These are phyloP conservation scores for Tachina grossa DNA, from an alignment of 2,888 invertebrate species.

Conservation along the genomic window DNA sequence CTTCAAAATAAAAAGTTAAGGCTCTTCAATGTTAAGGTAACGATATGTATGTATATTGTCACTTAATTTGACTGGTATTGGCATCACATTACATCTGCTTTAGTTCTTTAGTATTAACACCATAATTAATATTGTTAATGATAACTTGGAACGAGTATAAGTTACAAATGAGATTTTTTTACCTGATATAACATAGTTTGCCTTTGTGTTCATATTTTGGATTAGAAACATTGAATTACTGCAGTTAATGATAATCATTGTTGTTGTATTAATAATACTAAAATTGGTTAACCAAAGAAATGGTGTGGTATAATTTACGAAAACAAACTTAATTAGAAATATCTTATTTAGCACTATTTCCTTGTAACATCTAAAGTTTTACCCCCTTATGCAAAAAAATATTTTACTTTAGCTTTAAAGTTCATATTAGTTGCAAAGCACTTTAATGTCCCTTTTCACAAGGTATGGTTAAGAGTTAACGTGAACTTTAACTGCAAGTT, in stretches of 20 bases:
- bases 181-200: neutral
- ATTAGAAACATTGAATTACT: neutral
- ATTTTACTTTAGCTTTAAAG: too few species aligned
- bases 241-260: neutral
- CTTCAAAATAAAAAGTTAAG: too few species aligned
- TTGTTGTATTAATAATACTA: neutral
- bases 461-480: too few species aligned
- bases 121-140: constrained; percentile 24
- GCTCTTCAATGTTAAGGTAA: too few species aligned
- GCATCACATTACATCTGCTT: constrained; percentile 17
- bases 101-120: constrained; percentile 10
- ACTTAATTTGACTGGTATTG: neutral
- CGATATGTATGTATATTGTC: too few species aligned
- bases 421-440: too few species aligned
- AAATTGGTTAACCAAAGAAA: neutral
- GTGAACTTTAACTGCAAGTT: too few species aligned
- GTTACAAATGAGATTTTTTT: constrained; percentile 27
- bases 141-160: neutral
- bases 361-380: too few species aligned
- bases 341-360: too few species aligned
- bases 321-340: neutral
- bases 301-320: neutral
- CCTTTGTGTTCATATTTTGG: neutral
- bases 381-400: too few species aligned
- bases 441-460: too few species aligned